These are phyloP conservation scores for Trissolcus japonicus DNA, from an alignment of 2,888 invertebrate genomes.

Conservation along the genomic window DNA sequence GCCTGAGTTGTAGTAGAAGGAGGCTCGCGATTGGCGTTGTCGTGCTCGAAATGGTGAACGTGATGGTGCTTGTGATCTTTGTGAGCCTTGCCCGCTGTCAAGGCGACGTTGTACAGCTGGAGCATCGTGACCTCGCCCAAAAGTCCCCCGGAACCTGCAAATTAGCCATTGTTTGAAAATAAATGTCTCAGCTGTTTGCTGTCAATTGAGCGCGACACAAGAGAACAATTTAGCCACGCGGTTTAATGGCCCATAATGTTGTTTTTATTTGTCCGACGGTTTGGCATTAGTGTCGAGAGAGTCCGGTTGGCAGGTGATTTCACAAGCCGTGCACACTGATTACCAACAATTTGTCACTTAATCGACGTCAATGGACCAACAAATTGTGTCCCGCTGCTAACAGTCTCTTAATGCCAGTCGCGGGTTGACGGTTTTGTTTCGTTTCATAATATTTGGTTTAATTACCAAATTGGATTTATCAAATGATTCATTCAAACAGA, in stretches of 20 bases:
- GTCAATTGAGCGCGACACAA: not conserved
- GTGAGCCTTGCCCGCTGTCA: constrained; percentile 91
- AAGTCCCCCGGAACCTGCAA: constrained; percentile 81
- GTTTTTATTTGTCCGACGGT: not conserved
- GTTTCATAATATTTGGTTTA: too few relatives aligned
- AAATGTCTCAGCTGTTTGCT: not conserved
- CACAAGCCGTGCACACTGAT: constrained; percentile 9
- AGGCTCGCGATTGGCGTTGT: constrained; percentile 81
- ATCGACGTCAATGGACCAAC: constrained; percentile 25
- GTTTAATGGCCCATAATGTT: not conserved
- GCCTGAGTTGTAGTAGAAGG: constrained; percentile 80
- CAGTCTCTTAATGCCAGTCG: constrained; percentile 14
- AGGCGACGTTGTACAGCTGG: constrained; percentile 87
- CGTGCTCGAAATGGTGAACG: constrained; percentile 87
- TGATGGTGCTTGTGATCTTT: constrained; percentile 92
- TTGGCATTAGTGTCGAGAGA: not conserved
- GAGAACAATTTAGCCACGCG: too few relatives aligned
- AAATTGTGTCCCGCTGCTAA: constrained; percentile 30
- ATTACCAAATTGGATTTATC: too few relatives aligned
- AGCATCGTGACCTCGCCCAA: constrained; percentile 88
- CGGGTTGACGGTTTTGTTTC: too few relatives aligned
- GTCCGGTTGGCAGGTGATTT: constrained; percentile 16
- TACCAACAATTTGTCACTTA: constrained; percentile 18
- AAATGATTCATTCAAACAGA: not conserved
- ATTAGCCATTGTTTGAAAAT: constrained; percentile 1